Evolutionary conservation across 35 echinoderm and acorn worm species (phyloP).

Genomic region (Anneissia japonica): DNA sequence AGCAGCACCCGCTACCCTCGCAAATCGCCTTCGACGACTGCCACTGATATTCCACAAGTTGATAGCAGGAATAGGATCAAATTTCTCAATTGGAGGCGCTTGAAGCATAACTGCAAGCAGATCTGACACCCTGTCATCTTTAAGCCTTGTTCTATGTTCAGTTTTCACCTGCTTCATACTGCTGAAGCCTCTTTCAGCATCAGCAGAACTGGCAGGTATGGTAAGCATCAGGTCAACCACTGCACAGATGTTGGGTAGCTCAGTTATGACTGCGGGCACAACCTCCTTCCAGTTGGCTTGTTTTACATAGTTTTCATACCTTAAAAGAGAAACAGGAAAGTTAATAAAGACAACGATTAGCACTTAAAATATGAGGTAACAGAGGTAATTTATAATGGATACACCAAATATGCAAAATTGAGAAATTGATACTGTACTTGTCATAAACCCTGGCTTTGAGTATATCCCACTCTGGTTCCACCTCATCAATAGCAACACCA

Average conservation of each 20-base stretch:
- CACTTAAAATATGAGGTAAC: neutral
- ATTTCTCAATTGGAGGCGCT: neutral
- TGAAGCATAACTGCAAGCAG: slow-evolving; percentile 25
- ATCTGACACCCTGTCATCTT: slow-evolving; percentile 16
- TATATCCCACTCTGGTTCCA: slow-evolving; percentile 29
- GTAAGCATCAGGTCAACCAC: slow-evolving; percentile 22
- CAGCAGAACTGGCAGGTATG: slow-evolving; percentile 39
- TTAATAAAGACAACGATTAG: too few species aligned
- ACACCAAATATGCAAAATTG: neutral
- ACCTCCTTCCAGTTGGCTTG: slow-evolving; percentile 5
- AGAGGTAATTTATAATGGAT: neutral
- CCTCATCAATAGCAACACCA: slow-evolving; percentile 6
- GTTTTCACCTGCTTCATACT: slow-evolving; percentile 33
- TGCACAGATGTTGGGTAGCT: slow-evolving; percentile 9
- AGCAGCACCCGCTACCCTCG: too few species aligned
- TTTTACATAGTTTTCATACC: slow-evolving; percentile 7
- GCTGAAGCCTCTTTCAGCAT: slow-evolving; percentile 39
- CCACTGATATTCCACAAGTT: too few species aligned
- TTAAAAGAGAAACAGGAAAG: neutral
- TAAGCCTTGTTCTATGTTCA: neutral
- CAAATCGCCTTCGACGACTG: too few species aligned
- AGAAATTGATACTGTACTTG: neutral
- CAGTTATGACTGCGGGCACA: neutral
- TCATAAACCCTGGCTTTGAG: slow-evolving; percentile 14
- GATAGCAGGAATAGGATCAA: too few species aligned